Conservation (phyloP, 1,140 invertebrate species). For the Euglossa dilemma region DNA sequence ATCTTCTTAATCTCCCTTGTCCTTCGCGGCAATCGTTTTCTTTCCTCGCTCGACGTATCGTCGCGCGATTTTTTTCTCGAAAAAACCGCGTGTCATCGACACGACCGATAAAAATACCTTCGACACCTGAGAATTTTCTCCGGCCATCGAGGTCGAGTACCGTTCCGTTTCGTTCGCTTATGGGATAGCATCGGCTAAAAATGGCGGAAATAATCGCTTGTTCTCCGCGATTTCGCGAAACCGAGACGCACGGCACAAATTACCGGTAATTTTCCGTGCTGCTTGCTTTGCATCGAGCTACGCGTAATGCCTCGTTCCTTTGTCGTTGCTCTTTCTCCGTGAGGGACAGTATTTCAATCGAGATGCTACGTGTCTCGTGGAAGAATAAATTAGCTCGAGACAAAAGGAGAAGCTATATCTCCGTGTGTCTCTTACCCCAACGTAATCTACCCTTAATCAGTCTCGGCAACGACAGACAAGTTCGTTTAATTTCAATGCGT, state of each 20-base stretch:
- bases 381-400: neutral
- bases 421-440: too few species aligned
- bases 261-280: neutral
- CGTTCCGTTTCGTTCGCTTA: neutral
- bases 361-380: neutral
- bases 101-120: neutral
- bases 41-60: neutral
- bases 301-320: neutral
- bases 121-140: constrained; percentile 34
- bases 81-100: constrained; percentile 3
- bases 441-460: too few species aligned
- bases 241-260: neutral
- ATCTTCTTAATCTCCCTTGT: constrained; percentile 22
- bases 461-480: too few species aligned
- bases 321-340: neutral
- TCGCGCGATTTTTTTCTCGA: neutral
- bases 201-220: neutral
- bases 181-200: neutral
- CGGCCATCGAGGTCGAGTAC: neutral
- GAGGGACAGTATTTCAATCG: neutral
- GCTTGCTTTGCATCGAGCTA: neutral
- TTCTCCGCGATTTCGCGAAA: neutral
- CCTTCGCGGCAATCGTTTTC: constrained; percentile 56
- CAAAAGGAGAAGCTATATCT: too few species aligned
- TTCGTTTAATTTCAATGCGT: too few species aligned